phyloP scores from a whole-genome alignment of 2,797 vertebrate genomes.

The Coilia nasus region DNA sequence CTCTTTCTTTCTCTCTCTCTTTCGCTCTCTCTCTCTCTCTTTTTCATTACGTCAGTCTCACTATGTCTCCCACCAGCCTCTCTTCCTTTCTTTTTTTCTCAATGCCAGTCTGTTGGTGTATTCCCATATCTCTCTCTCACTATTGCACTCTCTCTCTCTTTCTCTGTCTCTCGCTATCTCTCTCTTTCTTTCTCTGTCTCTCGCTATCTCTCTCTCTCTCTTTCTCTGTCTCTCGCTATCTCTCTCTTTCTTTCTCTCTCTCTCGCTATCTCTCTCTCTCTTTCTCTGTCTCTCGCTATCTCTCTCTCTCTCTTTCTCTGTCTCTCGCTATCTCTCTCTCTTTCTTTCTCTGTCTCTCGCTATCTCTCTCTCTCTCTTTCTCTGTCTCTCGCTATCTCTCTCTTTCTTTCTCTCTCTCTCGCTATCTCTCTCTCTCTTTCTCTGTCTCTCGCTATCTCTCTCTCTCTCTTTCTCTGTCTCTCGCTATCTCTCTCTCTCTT shows the following conservation, averaged over 20 bases:
- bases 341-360: not conserved
- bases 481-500: too few species aligned
- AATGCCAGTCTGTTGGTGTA: too few species aligned
- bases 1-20: not conserved
- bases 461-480: not conserved
- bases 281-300: not conserved
- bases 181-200: not conserved
- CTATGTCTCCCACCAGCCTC: too few species aligned
- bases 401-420: too few species aligned
- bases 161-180: not conserved
- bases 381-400: not conserved
- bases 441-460: not conserved
- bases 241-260: not conserved
- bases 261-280: not conserved
- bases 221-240: too few species aligned
- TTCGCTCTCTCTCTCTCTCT: not conserved
- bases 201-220: too few species aligned
- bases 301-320: too few species aligned
- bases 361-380: not conserved
- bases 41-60: not conserved
- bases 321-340: not conserved
- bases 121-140: too few species aligned
- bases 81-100: too few species aligned
- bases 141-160: not conserved
- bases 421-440: conserved; percentile 9